These are phyloP conservation scores for Mesodorylaimus sp. DNA, from an alignment of 2,888 invertebrate genomes.

Conservation along the genomic window DNA sequence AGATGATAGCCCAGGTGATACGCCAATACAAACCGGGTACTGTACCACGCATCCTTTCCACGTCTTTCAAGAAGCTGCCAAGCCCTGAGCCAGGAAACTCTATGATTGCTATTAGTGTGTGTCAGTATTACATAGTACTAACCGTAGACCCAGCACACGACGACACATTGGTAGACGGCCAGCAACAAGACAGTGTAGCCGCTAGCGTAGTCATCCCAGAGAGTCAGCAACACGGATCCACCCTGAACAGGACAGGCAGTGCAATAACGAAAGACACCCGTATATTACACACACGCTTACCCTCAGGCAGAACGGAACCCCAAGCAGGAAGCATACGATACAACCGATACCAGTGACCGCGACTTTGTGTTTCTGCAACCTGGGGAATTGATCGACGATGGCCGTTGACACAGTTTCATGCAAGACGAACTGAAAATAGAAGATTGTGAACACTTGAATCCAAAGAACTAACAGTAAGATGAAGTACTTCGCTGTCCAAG, in stretches of 20 bases:
- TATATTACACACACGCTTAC: no score
- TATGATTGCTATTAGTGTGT: no score
- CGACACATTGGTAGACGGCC: no score
- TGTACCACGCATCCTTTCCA: not conserved
- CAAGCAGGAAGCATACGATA: not conserved
- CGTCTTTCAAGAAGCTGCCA: not conserved
- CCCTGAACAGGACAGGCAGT: no score
- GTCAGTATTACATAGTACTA: no score
- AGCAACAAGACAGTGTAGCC: not conserved
- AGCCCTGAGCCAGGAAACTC: no score
- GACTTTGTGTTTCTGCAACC: not conserved
- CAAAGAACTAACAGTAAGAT: not conserved
- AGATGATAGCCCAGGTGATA: not conserved
- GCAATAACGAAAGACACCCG: no score
- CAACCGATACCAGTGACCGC: not conserved
- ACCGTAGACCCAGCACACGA: no score
- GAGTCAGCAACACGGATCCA: not conserved
- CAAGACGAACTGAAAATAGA: constrained; percentile 3
- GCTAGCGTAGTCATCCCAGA: not conserved
- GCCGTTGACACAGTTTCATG: not conserved
- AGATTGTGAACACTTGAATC: no score
- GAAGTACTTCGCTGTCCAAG: not conserved
- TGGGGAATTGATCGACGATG: constrained; percentile 1
- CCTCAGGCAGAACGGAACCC: not conserved
- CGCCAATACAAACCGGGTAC: not conserved